A percentile compares a stretch with the other conserved stretches of the same genome.
phyloP scores from a whole-genome alignment of 2,888 invertebrate species.

The Apotomis capreana region DNA sequence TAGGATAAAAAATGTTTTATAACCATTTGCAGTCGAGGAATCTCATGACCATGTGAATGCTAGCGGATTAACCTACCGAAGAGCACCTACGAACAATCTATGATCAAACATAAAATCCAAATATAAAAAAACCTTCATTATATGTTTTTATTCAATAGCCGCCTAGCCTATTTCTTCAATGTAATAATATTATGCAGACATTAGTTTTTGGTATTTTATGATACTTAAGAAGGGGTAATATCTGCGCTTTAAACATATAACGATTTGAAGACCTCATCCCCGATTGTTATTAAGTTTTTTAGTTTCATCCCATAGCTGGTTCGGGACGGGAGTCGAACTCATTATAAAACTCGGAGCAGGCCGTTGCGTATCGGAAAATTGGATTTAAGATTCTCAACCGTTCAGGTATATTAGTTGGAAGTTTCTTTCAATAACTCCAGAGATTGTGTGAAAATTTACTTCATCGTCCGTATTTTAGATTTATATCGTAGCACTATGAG shows the following conservation, averaged over 20 bases:
- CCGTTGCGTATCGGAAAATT: constrained; percentile 40
- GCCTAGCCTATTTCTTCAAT: too few relatives aligned
- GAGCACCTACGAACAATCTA: too few relatives aligned
- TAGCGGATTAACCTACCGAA: too few relatives aligned
- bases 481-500: not conserved
- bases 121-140: too few relatives aligned
- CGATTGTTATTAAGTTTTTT: constrained; percentile 42
- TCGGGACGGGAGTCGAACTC: constrained; percentile 25
- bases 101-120: too few relatives aligned
- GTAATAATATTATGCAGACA: not conserved
- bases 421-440: constrained; percentile 33
- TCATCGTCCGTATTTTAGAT: not conserved
- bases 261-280: constrained; percentile 20
- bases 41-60: too few relatives aligned
- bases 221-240: constrained; percentile 11
- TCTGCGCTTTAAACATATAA: constrained; percentile 6
- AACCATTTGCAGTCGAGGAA: too few relatives aligned
- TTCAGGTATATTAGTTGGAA: constrained; percentile 36
- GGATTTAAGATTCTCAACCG: constrained; percentile 31
- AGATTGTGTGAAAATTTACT: not conserved
- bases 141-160: too few relatives aligned
- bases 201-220: not conserved
- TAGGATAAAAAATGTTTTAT: too few relatives aligned
- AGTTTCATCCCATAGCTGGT: constrained; percentile 31
- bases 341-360: constrained; percentile 35